Percentiles rank a stretch among this genome's conserved stretches.
These are phyloP conservation scores for Sciaenops ocellatus DNA, from an alignment of 2,797 vertebrate genomes.

Conservation along the genomic window DNA sequence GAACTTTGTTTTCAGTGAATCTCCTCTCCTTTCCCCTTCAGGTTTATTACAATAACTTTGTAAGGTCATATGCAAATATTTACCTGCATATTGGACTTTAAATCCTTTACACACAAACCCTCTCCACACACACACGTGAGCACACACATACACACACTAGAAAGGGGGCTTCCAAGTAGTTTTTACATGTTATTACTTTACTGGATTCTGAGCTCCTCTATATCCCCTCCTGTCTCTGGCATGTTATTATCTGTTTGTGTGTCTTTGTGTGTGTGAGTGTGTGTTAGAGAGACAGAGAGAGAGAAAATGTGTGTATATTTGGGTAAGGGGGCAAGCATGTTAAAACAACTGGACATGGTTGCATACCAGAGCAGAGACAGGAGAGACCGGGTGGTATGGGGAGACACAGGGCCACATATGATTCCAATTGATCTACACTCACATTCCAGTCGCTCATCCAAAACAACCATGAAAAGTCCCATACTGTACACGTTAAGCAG, in stretches of 20 bases:
- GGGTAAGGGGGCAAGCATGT: constrained; percentile 61
- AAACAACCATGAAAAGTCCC: constrained; percentile 35
- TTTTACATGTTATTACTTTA: constrained; percentile 68
- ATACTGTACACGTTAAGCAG: constrained; percentile 22
- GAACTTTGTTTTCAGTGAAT: neutral
- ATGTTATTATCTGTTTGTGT: constrained; percentile 65
- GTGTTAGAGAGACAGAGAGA: constrained; percentile 10
- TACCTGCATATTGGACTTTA: constrained; percentile 16
- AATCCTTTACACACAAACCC: constrained; percentile 17
- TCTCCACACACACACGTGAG: neutral
- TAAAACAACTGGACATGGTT: constrained; percentile 64
- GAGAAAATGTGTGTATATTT: constrained; percentile 63
- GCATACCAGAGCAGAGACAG: constrained; percentile 67
- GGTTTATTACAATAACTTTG: neutral
- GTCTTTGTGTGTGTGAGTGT: constrained; percentile 29
- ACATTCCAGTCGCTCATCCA: constrained; percentile 46
- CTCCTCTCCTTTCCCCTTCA: neutral
- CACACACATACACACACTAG: neutral
- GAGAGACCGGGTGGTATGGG: constrained; percentile 37
- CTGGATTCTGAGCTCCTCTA: constrained; percentile 59
- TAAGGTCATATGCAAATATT: constrained; percentile 22
- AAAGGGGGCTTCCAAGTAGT: constrained; percentile 15
- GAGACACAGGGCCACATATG: constrained; percentile 62
- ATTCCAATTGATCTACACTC: constrained; percentile 61
- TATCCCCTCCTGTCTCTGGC: constrained; percentile 65